Base-by-base conservation (phyloP, 2,113 vertebrate genomes). In the Hepsetus odoe region DNA sequence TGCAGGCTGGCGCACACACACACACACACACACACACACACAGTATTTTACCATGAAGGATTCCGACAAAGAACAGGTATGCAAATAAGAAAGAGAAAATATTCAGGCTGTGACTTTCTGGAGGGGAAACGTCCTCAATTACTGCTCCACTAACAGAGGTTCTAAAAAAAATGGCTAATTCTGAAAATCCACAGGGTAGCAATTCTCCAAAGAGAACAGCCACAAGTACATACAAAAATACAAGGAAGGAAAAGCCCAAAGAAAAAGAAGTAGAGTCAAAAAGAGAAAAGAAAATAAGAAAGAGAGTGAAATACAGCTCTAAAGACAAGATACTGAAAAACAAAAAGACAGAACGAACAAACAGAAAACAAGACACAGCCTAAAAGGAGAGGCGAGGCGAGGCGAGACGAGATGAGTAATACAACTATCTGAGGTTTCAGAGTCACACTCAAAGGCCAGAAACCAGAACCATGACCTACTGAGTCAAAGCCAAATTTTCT, bases 381-480 rank as follows among this genome's bases (percentile, higher is more conserved):
- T 8, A 38, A 38, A 38, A 38, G 35, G 8, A 38, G 10, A 49
- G 11, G 10, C 2, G 44, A 18, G 10, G 10, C 2, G 14, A 49
- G 14, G 16, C 7, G 11, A 56, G 22, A 10, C 22, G 24, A 8
- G 24, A 24, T 3, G 1, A 3, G 24, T 3, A 24, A 24, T 24
- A 22, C 18, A 5, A 58, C 18, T n/a, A 51, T 38, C 24, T 51
- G 26, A 24, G 30, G 42, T 40, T 33, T 53, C n/a, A 59, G 53
- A 33, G 46, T 30, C 35, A 10, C 1, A 46, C 74, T 46, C 30
- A 24, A 72, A 61, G 70, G 80, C 51, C 28, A 51, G 68, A 35
- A 68, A 80, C 59, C 70, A 51, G 65, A 77, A 42, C 64, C 65
- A 62, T 35, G 59, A 79, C 62, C 68, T 42, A 72, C 14, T 42